These are phyloP conservation scores for Physocephala rufipes DNA, from an alignment of 2,888 invertebrate genomes.

Conservation along the genomic window DNA sequence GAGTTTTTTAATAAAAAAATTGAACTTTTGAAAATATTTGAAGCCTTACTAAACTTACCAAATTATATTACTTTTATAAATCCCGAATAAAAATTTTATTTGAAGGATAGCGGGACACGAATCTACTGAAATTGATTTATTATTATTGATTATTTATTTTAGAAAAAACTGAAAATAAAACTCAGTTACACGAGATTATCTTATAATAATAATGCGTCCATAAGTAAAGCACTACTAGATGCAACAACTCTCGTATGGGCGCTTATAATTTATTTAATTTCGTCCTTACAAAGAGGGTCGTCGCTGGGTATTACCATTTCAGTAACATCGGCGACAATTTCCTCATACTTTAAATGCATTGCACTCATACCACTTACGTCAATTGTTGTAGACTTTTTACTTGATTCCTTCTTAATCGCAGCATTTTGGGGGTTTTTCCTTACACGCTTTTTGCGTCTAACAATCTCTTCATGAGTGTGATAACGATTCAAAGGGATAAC, in stretches of 20 bases:
- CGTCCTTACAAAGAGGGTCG: slow-evolving; percentile 12
- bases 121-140: not conserved
- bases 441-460: slow-evolving; percentile 63
- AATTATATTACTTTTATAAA: not conserved
- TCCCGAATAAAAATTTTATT: not conserved
- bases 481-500: slow-evolving; percentile 64
- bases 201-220: not conserved
- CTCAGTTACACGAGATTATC: not conserved
- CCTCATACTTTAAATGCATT: slow-evolving; percentile 64
- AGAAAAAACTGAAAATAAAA: slow-evolving; percentile 4
- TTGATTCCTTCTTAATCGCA: not conserved
- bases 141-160: not conserved
- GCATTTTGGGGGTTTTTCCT: slow-evolving; percentile 51
- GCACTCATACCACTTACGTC: slow-evolving; percentile 52
- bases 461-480: slow-evolving; percentile 66
- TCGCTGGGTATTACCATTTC: slow-evolving; percentile 50
- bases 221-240: not conserved
- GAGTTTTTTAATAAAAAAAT: too few species aligned
- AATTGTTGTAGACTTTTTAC: slow-evolving; percentile 36
- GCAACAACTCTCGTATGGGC: not conserved
- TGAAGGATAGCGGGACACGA: not conserved
- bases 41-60: not conserved
- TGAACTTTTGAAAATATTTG: slow-evolving; percentile 36
- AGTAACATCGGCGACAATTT: slow-evolving; percentile 63
- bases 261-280: slow-evolving; percentile 24